Evolutionary conservation across 2,797 vertebrate genomes (phyloP).

Genomic region (Dendrocincla fuliginosa): DNA sequence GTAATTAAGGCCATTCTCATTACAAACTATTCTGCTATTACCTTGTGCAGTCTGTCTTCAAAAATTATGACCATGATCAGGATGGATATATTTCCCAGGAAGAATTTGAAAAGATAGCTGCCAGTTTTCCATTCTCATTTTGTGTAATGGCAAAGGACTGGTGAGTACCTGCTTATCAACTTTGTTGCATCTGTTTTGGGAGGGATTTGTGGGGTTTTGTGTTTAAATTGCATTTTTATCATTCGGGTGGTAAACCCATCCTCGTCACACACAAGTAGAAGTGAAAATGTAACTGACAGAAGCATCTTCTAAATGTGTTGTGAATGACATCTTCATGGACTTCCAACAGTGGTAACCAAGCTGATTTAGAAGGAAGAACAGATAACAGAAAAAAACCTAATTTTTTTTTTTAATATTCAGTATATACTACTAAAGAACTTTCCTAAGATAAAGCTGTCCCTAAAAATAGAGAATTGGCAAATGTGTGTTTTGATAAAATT

Average conservation of each 20-base stretch:
- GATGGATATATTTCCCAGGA: slow-evolving; percentile 96
- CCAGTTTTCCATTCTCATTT: slow-evolving; percentile 93
- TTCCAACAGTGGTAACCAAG: not conserved
- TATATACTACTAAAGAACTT: not conserved
- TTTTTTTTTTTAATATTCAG: not conserved
- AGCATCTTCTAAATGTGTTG: not conserved
- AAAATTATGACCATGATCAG: slow-evolving; percentile 95
- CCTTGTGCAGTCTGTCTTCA: slow-evolving; percentile 90
- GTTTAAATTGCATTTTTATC: not conserved
- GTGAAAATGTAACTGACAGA: not conserved
- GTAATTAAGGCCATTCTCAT: not conserved
- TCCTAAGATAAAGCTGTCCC: not conserved
- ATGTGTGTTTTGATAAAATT: not conserved
- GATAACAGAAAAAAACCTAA: not conserved
- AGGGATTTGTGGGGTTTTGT: not conserved
- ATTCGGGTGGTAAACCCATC: not conserved
- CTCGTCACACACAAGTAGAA: not conserved
- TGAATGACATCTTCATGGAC: not conserved
- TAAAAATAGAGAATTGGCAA: not conserved
- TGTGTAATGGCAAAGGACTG: slow-evolving; percentile 96
- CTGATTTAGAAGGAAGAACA: not conserved
- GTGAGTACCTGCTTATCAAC: slow-evolving; percentile 76
- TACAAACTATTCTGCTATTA: slow-evolving; percentile 14
- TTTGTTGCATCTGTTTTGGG: not conserved
- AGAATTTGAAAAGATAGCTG: slow-evolving; percentile 95